Evolutionary conservation across 2,113 vertebrate genomes (phyloP), one percentile per base, ranked within the genome.

Genomic region (Mandrillus leucophaeus): DNA sequence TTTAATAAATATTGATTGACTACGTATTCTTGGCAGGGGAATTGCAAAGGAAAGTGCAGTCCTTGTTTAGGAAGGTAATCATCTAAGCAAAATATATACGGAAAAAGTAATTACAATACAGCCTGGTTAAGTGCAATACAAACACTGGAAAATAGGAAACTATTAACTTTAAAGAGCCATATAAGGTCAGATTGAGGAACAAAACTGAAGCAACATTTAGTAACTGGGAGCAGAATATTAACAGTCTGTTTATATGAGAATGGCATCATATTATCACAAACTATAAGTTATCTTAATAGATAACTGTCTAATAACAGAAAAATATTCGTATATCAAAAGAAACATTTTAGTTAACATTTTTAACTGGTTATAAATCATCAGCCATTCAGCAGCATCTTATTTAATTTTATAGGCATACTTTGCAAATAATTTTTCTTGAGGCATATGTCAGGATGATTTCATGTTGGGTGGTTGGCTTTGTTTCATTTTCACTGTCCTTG

Each of bases 291-390:
- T 79, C 48, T 82, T 92, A 48, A 80, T 25, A 55, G 40, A 23
- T 79, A 76, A 3, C 9, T 93, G 43, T 48, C 35, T 87, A 81
- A 76, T 92, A 18, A 17, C 43, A 76, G 17, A 27, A 92, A 81
- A 84, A 57, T 57, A 83, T 88, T 76, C 13, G 59, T 88, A 43
- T 78, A 50, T 27, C 40, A 75, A 93, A 95, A 38, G 22, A 88
- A 68, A 85, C 5, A n/a, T 76, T 89, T 84, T 43, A 45, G 14
- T 90, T 88, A 84, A 78, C 43, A 43, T 70, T 94, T 96, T 70
- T 43, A 93, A 68, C n/a, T 87, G 18, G 35, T 93, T 97, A 73
- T n/a, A 92, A 88, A 50, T 68, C 55, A 43, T 20, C 86, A 40
- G 2, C 22, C 35, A 22, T 59, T 79, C 4, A 13, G 23, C 52